Percentiles rank a stretch among this genome's conserved stretches.
These are phyloP conservation scores for Spermophilus dauricus DNA, from an alignment of 2,113 vertebrate species.

Conservation along the genomic window DNA sequence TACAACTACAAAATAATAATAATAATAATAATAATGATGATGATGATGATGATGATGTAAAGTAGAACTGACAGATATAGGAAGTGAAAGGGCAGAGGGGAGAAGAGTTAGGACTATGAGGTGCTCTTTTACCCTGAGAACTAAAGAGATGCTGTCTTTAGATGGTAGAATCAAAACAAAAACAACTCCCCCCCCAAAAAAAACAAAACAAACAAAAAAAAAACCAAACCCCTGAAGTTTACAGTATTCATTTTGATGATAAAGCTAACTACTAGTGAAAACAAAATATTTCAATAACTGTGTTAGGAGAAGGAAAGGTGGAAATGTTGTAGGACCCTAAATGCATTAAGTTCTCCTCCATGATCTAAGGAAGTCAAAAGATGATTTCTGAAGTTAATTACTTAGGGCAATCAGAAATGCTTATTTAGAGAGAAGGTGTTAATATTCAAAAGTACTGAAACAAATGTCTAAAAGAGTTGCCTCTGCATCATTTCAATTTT, in stretches of 20 bases:
- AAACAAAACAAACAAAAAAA: too few species aligned
- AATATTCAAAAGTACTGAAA: not conserved
- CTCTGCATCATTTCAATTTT: not conserved
- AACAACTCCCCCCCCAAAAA: too few species aligned
- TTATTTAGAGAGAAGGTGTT: not conserved
- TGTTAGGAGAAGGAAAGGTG: not conserved
- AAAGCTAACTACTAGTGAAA: not conserved
- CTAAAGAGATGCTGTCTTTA: not conserved
- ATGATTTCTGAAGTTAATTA: not conserved
- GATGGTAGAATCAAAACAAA: not conserved
- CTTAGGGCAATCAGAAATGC: not conserved
- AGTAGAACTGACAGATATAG: not conserved
- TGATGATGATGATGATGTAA: not conserved
- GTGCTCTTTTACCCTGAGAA: not conserved
- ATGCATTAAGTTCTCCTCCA: not conserved
- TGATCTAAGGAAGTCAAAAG: not conserved
- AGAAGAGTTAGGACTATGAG: not conserved
- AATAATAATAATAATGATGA: too few species aligned
- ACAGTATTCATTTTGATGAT: not conserved
- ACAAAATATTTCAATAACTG: not conserved
- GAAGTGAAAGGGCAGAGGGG: not conserved
- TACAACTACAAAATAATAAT: too few species aligned
- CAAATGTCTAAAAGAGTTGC: not conserved
- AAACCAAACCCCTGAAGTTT: not conserved
- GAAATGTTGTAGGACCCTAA: not conserved